Evolutionary conservation across 2,113 vertebrate genomes (phyloP).

Genomic region (Taxidea taxus): DNA sequence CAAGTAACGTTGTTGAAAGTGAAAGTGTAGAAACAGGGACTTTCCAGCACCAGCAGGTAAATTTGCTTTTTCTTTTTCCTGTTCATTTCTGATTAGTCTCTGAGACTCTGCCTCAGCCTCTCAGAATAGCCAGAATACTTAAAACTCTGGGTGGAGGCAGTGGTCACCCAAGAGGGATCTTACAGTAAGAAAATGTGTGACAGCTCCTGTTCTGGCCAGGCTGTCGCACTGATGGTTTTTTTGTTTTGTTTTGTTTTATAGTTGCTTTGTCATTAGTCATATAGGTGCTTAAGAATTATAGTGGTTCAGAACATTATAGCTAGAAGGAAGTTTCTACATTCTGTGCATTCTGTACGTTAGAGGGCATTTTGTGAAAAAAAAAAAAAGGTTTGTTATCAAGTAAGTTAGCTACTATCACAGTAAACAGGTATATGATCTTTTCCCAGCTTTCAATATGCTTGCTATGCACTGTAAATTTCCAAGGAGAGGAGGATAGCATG

Average conservation of each 20-base stretch:
- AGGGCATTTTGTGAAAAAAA: background rate
- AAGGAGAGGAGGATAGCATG: background rate
- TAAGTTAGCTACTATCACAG: background rate
- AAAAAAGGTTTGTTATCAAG: background rate
- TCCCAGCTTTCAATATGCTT: background rate
- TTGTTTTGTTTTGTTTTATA: background rate
- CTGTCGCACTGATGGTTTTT: background rate
- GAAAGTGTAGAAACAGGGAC: background rate
- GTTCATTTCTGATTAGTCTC: background rate
- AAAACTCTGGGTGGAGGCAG: background rate
- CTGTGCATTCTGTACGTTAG: background rate
- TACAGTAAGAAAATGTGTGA: background rate
- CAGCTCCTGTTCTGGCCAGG: background rate
- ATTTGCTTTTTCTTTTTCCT: background rate
- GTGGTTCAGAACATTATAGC: background rate
- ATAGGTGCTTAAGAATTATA: background rate
- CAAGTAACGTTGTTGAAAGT: background rate
- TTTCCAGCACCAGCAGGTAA: background rate
- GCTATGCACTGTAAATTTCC: background rate
- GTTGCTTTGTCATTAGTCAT: background rate
- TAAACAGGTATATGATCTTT: background rate
- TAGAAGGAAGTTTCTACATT: background rate
- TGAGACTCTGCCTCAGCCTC: background rate
- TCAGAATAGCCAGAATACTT: background rate
- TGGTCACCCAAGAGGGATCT: background rate